Conservation (phyloP, 2,888 invertebrate genomes). For the Sympetrum striolatum region DNA sequence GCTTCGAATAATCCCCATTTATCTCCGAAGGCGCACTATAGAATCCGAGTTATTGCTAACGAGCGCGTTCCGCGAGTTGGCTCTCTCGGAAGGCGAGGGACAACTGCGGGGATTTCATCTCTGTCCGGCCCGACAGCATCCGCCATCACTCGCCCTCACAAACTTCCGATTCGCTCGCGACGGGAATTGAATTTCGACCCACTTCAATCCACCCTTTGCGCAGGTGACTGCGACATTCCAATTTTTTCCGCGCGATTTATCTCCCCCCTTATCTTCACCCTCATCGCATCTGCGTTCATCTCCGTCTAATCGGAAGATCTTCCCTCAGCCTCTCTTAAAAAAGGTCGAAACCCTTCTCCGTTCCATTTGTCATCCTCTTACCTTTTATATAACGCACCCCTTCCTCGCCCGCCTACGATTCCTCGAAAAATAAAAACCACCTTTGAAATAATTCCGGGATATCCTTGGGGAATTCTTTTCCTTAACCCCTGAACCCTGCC, state of each 20-base stretch:
- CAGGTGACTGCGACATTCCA: not conserved
- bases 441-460: constrained; percentile 12
- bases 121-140: not conserved
- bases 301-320: constrained; percentile 17
- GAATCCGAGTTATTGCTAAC: too few species aligned
- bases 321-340: not conserved
- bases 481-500: constrained; percentile 26
- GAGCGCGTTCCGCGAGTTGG: too few species aligned
- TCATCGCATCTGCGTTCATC: constrained; percentile 34
- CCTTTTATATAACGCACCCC: constrained; percentile 9
- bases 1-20: too few species aligned
- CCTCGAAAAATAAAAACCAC: not conserved
- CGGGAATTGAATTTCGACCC: constrained; percentile 16
- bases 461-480: not conserved
- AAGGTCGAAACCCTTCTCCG: not conserved
- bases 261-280: not conserved
- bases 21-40: too few species aligned
- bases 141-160: not conserved
- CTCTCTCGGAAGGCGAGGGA: too few species aligned
- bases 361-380: constrained; percentile 23
- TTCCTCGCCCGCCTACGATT: not conserved
- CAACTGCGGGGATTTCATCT: too few species aligned
- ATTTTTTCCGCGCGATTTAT: constrained; percentile 28
- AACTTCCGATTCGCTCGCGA: not conserved
- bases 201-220: not conserved